Percentiles rank a stretch among this genome's conserved stretches.
Evolutionary conservation across 35 echinoderm and acorn worm species (phyloP).

Genomic region (Patiria miniata): DNA sequence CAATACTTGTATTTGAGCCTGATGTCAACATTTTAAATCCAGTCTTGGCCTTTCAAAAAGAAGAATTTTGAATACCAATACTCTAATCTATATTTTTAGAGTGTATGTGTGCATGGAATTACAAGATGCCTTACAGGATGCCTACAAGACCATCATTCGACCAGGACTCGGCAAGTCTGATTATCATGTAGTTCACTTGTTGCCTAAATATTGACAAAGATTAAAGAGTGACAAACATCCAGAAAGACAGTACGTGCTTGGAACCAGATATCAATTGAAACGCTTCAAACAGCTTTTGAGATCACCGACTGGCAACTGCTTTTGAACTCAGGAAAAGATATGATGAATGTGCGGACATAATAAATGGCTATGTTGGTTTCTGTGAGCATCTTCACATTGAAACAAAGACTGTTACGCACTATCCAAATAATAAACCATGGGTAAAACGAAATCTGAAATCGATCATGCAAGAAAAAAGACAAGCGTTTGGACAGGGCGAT

Average conservation of each 20-base stretch:
- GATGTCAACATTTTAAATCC: too few relatives aligned
- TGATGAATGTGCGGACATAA: background rate
- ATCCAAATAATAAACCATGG: background rate
- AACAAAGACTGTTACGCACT: background rate
- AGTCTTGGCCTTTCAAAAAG: too few relatives aligned
- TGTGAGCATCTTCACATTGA: background rate
- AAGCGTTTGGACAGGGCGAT: background rate
- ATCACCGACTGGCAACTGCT: background rate
- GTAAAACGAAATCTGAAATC: background rate
- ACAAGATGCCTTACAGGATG: too few relatives aligned
- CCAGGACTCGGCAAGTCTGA: constrained; percentile 42
- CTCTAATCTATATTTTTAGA: too few relatives aligned
- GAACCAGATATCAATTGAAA: constrained; percentile 32
- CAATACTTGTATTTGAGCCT: too few relatives aligned
- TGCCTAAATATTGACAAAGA: constrained; percentile 31
- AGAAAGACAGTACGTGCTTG: constrained; percentile 44
- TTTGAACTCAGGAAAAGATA: background rate
- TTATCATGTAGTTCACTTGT: constrained; percentile 23
- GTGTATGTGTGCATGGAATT: too few relatives aligned
- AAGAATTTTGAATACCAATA: too few relatives aligned
- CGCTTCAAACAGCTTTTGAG: background rate
- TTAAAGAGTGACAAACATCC: constrained; percentile 30
- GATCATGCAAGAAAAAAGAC: background rate
- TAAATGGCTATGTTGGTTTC: background rate
- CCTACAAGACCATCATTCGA: constrained; percentile 32